Evolutionary conservation across 2,888 invertebrate species (phyloP).

Genomic region (Amiota minor): DNA sequence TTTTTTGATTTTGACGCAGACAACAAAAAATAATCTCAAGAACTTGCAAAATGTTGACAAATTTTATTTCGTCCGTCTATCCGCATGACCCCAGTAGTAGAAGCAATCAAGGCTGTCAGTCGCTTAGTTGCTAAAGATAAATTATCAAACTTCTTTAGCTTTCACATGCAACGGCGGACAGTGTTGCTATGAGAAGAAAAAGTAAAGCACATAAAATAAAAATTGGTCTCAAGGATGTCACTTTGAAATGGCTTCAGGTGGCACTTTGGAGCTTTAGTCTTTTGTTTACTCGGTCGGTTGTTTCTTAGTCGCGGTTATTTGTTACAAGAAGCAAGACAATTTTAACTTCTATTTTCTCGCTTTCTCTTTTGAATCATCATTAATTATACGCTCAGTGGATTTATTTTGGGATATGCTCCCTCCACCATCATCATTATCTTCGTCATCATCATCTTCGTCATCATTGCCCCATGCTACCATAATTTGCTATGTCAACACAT

Average conservation of each 20-base stretch:
- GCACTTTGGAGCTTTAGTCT: background rate
- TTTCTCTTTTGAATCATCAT: slow-evolving; percentile 2
- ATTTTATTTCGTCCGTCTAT: slow-evolving; percentile 45
- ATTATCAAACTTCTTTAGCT: slow-evolving; percentile 7
- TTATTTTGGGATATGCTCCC: slow-evolving; percentile 1
- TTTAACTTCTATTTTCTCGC: slow-evolving; percentile 2
- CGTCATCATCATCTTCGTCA: background rate
- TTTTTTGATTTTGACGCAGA: no score
- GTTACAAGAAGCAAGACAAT: background rate
- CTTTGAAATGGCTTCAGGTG: slow-evolving; percentile 10
- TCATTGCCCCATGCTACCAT: background rate
- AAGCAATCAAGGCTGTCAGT: background rate
- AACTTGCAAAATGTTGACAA: slow-evolving; percentile 63
- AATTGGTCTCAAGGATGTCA: slow-evolving; percentile 5
- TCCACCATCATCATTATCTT: no score
- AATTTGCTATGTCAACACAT: slow-evolving; percentile 20
- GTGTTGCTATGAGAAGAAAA: background rate
- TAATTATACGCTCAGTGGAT: slow-evolving; percentile 24
- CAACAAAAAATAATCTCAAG: slow-evolving; percentile 52
- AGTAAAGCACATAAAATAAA: background rate
- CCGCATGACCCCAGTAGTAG: background rate
- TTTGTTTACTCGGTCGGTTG: background rate
- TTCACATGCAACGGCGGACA: background rate
- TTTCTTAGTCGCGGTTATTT: background rate
- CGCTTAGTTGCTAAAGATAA: slow-evolving; percentile 18